Evolutionary conservation across 1,140 invertebrate genomes (phyloP), one percentile per base, ranked within the genome.

Genomic region (Coelopa frigida): DNA sequence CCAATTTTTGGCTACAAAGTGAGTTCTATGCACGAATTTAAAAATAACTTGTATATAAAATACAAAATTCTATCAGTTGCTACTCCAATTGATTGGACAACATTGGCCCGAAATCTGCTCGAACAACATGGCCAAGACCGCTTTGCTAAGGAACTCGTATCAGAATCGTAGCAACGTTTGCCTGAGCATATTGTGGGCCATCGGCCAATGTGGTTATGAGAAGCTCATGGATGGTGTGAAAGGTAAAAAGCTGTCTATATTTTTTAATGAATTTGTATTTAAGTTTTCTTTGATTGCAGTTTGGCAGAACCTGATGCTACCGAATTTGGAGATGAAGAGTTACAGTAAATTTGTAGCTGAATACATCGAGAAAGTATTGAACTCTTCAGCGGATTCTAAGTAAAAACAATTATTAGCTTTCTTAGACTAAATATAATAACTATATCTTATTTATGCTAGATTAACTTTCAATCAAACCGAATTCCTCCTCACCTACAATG

Each of bases 251-350:
- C 5, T 17, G n/a, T 42, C 26, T 24, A 24, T 27, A 33, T 14
- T 8, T 14, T 36, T 36, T 8, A 8, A 14, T 36, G 18, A 14
- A 17, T 36, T 23, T 44, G 22, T 23, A 33, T 24, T 31, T 32
- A 52, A 5, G 27, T 46, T 37, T 49, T 39, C 39, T 48, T 65
- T 65, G 36, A 37, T 66, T 70, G 32, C 60, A 83, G 80, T 85
- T 4, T 90, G 87, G 84, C 78, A 87, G 60, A 83, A 88, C 49
- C 68, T 89, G 10, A 88, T 90, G 81, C 70, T 85, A 22, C 83
- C 85, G 1, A 72, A 85, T 56, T 70, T 89, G 15, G 82, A 85
- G 52, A 62, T 83, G 51, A 84, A 83, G 63, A 78, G 77, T 54
- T 86, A 88, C 52, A 76, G 82, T 6, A 78, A 75, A 48, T 85